Percentiles rank a stretch among this genome's conserved stretches.
Conservation (phyloP, 2,797 vertebrate species). For the Acomys russatus region DNA sequence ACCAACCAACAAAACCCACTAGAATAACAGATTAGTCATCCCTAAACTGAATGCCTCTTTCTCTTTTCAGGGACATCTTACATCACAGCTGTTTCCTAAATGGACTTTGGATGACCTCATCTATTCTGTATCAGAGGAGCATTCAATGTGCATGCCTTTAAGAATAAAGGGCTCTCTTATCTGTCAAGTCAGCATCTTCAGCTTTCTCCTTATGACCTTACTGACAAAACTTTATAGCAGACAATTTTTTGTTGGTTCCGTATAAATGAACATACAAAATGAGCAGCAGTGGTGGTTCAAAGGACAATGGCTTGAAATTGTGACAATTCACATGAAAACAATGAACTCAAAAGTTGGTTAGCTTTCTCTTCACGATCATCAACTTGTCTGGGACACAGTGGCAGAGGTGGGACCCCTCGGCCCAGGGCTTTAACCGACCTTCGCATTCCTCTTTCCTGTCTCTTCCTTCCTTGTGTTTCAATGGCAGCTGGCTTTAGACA, state of each 20-base stretch:
- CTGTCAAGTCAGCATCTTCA: background rate
- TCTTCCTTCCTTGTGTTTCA: background rate
- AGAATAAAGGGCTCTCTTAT: background rate
- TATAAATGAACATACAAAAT: background rate
- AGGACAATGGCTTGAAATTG: background rate
- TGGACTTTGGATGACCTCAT: background rate
- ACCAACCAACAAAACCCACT: no score
- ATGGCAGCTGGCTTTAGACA: background rate
- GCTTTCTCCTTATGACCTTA: slow-evolving; percentile 23
- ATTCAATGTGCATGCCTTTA: background rate
- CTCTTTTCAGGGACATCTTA: slow-evolving; percentile 18
- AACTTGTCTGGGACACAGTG: background rate
- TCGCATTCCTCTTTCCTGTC: background rate
- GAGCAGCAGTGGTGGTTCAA: no score
- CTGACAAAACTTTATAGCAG: background rate
- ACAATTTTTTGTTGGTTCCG: background rate
- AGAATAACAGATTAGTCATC: background rate
- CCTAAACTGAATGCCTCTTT: background rate
- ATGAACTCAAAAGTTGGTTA: background rate
- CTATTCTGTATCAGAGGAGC: background rate
- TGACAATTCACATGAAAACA: background rate
- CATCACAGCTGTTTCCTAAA: slow-evolving; percentile 16
- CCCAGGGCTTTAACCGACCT: background rate
- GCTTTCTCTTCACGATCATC: background rate
- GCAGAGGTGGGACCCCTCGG: background rate